Conservation (phyloP, 2,888 invertebrate genomes). For the Meloe dianella region DNA sequence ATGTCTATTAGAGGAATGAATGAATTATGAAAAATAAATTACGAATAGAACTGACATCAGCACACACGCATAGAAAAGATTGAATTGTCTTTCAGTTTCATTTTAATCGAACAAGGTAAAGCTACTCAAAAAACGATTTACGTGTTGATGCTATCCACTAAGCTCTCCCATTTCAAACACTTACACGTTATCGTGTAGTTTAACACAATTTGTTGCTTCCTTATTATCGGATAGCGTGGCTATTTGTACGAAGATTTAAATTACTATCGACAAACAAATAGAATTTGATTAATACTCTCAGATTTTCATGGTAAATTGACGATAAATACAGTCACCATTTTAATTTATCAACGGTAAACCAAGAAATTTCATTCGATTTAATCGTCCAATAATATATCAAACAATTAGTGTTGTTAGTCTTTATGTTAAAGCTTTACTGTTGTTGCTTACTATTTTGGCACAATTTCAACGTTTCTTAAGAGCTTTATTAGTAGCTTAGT, state of each 20-base stretch:
- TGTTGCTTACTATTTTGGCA: not conserved
- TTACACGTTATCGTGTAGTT: conserved; percentile 20
- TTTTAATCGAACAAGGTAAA: conserved; percentile 37
- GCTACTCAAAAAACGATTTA: conserved; percentile 34
- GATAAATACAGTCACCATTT: not conserved
- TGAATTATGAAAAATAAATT: conserved; percentile 16
- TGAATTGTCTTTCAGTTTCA: conserved; percentile 35
- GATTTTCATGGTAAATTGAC: not conserved
- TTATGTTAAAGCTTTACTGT: not conserved
- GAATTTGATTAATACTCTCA: not conserved
- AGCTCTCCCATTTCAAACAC: conserved; percentile 15
- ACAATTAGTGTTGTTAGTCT: too few relatives aligned
- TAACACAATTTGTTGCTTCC: conserved; percentile 31
- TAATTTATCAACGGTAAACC: not conserved
- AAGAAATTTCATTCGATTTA: not conserved
- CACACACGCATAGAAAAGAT: conserved; percentile 12
- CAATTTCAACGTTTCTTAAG: conserved; percentile 1
- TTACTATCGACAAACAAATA: not conserved
- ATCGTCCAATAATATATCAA: too few relatives aligned
- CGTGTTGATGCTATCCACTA: conserved; percentile 25
- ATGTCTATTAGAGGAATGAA: conserved; percentile 6
- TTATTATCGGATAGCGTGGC: conserved; percentile 2
- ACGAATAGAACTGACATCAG: not conserved
- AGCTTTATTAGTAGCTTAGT: not conserved
- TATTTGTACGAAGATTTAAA: not conserved